Conservation (phyloP, 2,113 vertebrate species). For the Columba livia region DNA sequence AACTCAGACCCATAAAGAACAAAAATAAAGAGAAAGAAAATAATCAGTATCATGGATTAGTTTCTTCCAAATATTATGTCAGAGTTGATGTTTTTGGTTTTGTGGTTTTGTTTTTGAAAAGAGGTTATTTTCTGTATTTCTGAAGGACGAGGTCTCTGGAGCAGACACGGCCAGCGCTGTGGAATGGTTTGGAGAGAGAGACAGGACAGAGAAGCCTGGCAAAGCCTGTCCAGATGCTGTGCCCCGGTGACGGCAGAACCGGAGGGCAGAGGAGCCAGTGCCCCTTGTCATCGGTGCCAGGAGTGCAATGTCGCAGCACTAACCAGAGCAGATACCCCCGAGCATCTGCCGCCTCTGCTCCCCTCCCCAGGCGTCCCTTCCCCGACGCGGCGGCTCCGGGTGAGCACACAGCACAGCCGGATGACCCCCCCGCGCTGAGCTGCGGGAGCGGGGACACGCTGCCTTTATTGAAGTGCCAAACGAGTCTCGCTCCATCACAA, state of each 20-base stretch:
- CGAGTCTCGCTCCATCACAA: slow-evolving; percentile 28
- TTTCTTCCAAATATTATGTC: background rate
- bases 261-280: background rate
- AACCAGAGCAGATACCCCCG: background rate
- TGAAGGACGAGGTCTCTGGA: background rate
- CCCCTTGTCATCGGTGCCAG: no score
- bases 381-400: no score
- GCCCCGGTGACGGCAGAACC: background rate
- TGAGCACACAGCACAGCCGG: no score
- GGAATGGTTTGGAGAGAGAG: background rate
- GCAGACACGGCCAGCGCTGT: background rate
- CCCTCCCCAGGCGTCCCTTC: fast-evolving
- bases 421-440: no score
- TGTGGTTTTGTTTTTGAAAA: background rate
- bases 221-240: background rate
- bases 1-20: background rate
- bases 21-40: background rate
- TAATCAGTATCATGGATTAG: background rate
- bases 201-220: background rate
- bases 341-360: background rate
- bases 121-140: background rate
- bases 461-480: slow-evolving; percentile 69
- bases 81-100: no score
- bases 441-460: background rate
- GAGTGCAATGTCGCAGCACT: background rate